Conservation (phyloP, 2,113 vertebrate genomes). For the Anoplopoma fimbria region DNA sequence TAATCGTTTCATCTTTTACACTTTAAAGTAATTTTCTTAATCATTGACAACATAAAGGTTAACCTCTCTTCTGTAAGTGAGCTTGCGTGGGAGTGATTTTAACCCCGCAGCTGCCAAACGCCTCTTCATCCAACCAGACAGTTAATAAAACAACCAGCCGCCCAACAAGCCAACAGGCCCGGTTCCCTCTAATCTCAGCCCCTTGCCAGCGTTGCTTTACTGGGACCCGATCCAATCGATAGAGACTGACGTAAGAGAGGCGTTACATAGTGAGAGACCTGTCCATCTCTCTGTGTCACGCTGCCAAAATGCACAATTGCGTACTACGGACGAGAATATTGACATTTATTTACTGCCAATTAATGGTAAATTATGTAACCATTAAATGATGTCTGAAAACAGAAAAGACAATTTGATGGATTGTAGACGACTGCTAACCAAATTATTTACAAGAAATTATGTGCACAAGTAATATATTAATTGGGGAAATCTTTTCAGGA, state of each 20-base stretch:
- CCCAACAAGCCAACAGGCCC: constrained; percentile 37
- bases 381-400: constrained; percentile 20
- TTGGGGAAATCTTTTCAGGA: background rate
- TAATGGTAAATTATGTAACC: constrained; percentile 28
- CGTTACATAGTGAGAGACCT: constrained; percentile 57
- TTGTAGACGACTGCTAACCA: background rate
- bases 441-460: background rate
- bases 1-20: background rate
- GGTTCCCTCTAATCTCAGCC: too few relatives aligned
- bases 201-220: constrained; percentile 48
- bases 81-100: constrained; percentile 18
- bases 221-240: constrained; percentile 57
- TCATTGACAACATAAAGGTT: background rate
- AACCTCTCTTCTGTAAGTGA: constrained; percentile 6
- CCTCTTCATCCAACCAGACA: constrained; percentile 29
- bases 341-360: constrained; percentile 28
- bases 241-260: constrained; percentile 47
- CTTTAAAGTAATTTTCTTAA: background rate
- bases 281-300: constrained; percentile 18
- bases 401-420: background rate
- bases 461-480: background rate
- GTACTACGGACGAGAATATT: constrained; percentile 20
- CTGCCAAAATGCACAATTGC: constrained; percentile 32
- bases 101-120: constrained; percentile 35
- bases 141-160: constrained; percentile 44